These are phyloP conservation scores for Struthio camelus DNA, from an alignment of 2,113 vertebrate genomes.

Conservation along the genomic window DNA sequence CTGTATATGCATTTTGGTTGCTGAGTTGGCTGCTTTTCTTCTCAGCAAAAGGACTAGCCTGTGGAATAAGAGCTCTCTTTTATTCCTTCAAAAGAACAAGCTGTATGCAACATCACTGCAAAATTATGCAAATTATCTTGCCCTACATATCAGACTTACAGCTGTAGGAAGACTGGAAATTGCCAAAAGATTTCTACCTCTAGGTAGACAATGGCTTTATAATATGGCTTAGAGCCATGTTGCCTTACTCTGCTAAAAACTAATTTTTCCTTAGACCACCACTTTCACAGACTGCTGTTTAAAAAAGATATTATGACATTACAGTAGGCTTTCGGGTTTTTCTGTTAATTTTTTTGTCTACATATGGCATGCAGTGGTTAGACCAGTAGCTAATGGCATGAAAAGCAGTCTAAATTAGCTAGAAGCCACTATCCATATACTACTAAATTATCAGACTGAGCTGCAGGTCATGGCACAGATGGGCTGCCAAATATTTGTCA, in stretches of 20 bases:
- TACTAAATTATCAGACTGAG: conserved; percentile 21
- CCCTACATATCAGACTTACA: neutral
- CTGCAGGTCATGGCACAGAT: conserved; percentile 6
- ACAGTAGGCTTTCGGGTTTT: neutral
- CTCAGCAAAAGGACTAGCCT: neutral
- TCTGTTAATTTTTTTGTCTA: neutral
- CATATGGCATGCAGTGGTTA: neutral
- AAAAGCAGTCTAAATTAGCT: conserved; percentile 26
- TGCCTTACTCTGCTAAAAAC: neutral
- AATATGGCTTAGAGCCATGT: neutral
- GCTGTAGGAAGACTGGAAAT: conserved; percentile 20
- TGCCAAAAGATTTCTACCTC: conserved; percentile 7
- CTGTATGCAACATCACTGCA: neutral
- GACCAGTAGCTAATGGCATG: neutral
- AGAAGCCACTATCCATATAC: neutral
- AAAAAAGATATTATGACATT: neutral
- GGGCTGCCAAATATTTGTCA: conserved; percentile 25
- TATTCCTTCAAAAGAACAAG: neutral
- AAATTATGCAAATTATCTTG: conserved; percentile 1
- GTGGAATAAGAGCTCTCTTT: neutral
- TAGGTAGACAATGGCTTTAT: neutral
- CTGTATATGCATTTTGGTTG: neutral
- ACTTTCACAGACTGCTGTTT: conserved; percentile 18
- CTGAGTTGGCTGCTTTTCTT: neutral
- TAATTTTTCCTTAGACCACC: neutral